Evolutionary conservation across 2,113 vertebrate species (phyloP).

Genomic region (Pteruthius melanotis): DNA sequence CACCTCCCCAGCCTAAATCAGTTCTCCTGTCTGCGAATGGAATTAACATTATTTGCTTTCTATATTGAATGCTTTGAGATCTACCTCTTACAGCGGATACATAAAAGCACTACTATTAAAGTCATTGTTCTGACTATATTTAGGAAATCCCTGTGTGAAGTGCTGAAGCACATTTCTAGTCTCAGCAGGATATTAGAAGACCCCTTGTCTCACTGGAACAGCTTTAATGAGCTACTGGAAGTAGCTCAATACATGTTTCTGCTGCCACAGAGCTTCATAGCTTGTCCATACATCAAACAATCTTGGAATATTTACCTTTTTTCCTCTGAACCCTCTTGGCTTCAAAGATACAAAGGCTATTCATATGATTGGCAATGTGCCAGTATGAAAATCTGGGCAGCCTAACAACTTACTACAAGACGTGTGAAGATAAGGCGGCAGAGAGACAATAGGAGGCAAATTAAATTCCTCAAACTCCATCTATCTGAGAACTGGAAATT

Average conservation of each 20-base stretch:
- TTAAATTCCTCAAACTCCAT: conserved; percentile 6
- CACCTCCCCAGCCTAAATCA: neutral
- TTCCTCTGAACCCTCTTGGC: neutral
- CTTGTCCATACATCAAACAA: conserved; percentile 21
- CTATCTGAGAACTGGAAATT: neutral
- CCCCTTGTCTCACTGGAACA: conserved; percentile 21
- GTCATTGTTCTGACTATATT: neutral
- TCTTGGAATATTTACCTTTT: conserved; percentile 20
- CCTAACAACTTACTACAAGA: conserved; percentile 18
- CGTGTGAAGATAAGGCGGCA: neutral
- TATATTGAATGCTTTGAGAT: neutral
- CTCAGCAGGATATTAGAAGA: conserved; percentile 31
- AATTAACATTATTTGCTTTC: neutral
- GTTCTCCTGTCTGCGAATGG: neutral
- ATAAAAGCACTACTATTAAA: conserved; percentile 6
- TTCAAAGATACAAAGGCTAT: conserved; percentile 2
- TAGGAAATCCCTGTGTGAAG: conserved; percentile 15
- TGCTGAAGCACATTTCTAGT: conserved; percentile 9
- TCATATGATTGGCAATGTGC: neutral
- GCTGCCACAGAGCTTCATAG: neutral
- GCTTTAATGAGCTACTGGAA: conserved; percentile 39
- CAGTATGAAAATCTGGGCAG: neutral
- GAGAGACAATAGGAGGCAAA: conserved; percentile 29
- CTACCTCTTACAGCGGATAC: neutral
- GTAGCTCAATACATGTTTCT: neutral